Evolutionary conservation across 2,113 vertebrate species (phyloP).

Genomic region (Cairina moschata): DNA sequence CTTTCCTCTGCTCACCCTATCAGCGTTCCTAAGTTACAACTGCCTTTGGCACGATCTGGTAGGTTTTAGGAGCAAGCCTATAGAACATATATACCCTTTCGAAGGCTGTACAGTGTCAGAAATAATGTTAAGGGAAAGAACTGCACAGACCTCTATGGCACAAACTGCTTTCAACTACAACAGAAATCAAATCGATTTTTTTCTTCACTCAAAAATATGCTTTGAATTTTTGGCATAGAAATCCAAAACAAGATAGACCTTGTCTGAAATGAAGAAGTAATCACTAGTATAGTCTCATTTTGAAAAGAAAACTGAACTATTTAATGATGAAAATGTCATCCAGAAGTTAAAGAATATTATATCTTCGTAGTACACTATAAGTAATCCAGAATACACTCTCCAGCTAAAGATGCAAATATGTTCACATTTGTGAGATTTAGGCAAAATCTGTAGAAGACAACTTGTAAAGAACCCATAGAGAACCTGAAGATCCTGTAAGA

Average conservation of each 20-base stretch:
- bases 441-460: not conserved
- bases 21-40: fast-evolving
- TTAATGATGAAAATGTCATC: not conserved
- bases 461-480: not conserved
- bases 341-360: not conserved
- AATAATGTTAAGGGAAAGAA: not conserved
- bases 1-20: not conserved
- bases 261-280: not conserved
- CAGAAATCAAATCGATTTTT: not conserved
- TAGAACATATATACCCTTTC: fast-evolving
- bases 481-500: not conserved
- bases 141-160: fast-evolving
- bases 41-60: not conserved
- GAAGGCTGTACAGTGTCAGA: not conserved
- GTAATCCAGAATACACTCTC: not conserved
- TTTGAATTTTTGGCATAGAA: not conserved
- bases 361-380: not conserved
- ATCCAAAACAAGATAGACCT: not conserved
- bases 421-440: not conserved
- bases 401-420: not conserved
- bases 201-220: not conserved
- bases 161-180: not conserved
- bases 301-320: not conserved
- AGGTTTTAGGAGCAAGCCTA: not conserved
- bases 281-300: not conserved